These are phyloP conservation scores for Muscidifurax raptorellus DNA, from an alignment of 1,140 invertebrate species.

Conservation along the genomic window DNA sequence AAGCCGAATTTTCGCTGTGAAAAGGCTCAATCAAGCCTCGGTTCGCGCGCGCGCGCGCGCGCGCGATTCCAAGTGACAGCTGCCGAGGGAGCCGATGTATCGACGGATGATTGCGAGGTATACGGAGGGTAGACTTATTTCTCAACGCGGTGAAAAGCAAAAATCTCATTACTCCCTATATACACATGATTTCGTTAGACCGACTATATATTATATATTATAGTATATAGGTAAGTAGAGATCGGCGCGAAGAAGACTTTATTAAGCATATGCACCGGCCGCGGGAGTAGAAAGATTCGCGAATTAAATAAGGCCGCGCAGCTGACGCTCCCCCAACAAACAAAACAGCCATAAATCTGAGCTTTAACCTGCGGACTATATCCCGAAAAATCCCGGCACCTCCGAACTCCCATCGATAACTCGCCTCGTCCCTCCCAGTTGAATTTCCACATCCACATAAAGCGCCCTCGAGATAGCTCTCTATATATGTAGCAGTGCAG, in stretches of 20 bases:
- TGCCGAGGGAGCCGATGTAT: not conserved
- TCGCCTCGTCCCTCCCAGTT: not conserved
- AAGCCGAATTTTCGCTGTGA: constrained; percentile 20
- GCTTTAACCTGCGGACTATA: not conserved
- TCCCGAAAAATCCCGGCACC: constrained; percentile 13
- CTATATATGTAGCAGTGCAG: too few relatives aligned
- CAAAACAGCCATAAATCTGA: constrained; percentile 40
- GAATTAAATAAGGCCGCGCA: too few relatives aligned
- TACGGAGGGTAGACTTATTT: not conserved
- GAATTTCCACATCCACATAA: constrained; percentile 4
- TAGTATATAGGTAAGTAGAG: too few relatives aligned
- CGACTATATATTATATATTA: too few relatives aligned
- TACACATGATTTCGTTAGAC: too few relatives aligned
- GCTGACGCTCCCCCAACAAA: not conserved
- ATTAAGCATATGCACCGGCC: too few relatives aligned
- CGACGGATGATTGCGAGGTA: not conserved
- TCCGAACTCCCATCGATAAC: constrained; percentile 22
- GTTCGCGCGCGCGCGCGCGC: too few relatives aligned
- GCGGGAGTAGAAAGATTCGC: too few relatives aligned
- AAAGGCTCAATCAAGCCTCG: constrained; percentile 25
- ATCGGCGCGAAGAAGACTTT: too few relatives aligned
- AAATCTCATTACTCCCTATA: too few relatives aligned
- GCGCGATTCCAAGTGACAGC: not conserved
- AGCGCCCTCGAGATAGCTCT: not conserved
- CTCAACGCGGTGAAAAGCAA: too few relatives aligned